A percentile compares a stretch with the other conserved stretches of the same genome.
phyloP scores from a whole-genome alignment of 2,113 vertebrate genomes.

The Ascaphus truei region DNA sequence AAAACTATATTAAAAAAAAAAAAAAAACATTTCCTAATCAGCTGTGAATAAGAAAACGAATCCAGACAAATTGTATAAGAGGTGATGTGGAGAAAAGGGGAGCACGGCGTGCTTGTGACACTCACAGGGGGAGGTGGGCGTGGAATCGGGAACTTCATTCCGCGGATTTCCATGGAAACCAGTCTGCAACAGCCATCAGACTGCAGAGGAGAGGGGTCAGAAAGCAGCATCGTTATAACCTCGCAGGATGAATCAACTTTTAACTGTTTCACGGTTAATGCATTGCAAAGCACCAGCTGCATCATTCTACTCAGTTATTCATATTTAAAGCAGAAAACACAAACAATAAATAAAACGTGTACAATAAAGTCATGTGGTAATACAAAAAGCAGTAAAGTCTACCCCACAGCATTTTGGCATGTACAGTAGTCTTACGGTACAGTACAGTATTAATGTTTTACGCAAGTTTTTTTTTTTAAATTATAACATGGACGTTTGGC shows the following conservation, averaged over 20 bases:
- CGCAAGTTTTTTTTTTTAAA: no score
- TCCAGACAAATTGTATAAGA: not conserved
- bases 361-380: not conserved
- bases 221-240: not conserved
- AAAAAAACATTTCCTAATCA: slow-evolving; percentile 18
- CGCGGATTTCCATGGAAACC: slow-evolving; percentile 31
- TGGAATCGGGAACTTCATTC: slow-evolving; percentile 19
- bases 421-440: no score
- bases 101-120: slow-evolving; percentile 3
- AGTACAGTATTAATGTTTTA: no score
- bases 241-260: slow-evolving; percentile 18
- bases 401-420: no score
- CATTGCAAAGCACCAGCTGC: not conserved
- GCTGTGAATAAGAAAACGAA: not conserved
- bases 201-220: slow-evolving; percentile 21
- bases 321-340: slow-evolving; percentile 9
- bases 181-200: slow-evolving; percentile 17
- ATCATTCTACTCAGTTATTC: not conserved
- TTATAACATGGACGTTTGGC: no score
- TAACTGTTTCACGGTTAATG: not conserved
- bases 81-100: not conserved
- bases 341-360: slow-evolving; percentile 15
- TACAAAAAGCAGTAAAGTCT: not conserved
- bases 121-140: not conserved
- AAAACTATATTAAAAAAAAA: no score